Evolutionary conservation across 2,113 vertebrate genomes (phyloP).

Genomic region (Python bivittatus): DNA sequence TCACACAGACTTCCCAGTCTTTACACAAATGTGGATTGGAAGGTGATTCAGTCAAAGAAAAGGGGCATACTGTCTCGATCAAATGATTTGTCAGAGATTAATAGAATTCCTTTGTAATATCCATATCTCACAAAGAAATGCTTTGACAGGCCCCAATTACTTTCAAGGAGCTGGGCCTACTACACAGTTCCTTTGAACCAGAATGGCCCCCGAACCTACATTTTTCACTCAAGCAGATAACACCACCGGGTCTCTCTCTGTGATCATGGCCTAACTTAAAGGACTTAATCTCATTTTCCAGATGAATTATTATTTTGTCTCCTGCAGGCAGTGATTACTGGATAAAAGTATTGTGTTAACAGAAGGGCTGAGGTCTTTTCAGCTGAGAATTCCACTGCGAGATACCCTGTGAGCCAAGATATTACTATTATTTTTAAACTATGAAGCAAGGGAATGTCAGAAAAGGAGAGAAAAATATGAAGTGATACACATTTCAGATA

Average conservation of each 20-base stretch:
- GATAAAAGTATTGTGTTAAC: constrained; percentile 82
- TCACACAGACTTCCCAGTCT: background rate
- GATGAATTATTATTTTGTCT: constrained; percentile 85
- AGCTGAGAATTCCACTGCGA: constrained; percentile 48
- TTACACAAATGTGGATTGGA: background rate
- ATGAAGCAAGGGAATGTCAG: constrained; percentile 53
- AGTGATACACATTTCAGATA: constrained; percentile 63
- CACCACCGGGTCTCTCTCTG: constrained; percentile 71
- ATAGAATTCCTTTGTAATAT: constrained; percentile 79
- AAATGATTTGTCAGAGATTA: constrained; percentile 79
- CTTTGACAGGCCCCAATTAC: constrained; percentile 78
- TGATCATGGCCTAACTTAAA: constrained; percentile 76
- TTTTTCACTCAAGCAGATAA: constrained; percentile 75
- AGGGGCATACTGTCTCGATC: constrained; percentile 66
- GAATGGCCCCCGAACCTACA: constrained; percentile 73
- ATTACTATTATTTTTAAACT: background rate
- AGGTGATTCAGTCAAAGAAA: constrained; percentile 55
- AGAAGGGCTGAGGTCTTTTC: constrained; percentile 68
- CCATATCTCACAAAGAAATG: constrained; percentile 76
- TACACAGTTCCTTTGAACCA: constrained; percentile 73
- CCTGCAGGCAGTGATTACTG: constrained; percentile 79
- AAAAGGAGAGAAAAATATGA: constrained; percentile 34
- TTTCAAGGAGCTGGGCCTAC: constrained; percentile 72
- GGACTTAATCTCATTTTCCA: constrained; percentile 86
- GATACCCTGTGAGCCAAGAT: constrained; percentile 45